Conservation (phyloP, 2,888 invertebrate genomes). For the Periphyllus acericola region DNA sequence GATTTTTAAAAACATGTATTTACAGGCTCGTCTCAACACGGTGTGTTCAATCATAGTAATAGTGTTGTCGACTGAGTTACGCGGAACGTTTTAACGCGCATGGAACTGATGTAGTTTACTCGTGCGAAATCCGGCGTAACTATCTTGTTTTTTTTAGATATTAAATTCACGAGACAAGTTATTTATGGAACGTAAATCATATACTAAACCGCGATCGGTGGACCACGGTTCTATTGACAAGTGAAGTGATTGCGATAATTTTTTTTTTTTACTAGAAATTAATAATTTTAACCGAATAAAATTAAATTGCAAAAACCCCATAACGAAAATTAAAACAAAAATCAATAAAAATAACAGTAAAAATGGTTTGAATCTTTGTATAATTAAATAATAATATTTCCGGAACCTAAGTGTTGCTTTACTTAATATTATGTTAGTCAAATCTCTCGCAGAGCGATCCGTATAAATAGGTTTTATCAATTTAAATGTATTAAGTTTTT, state of each 20-base stretch:
- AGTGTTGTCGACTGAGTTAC: neutral
- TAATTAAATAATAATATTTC: constrained; percentile 30
- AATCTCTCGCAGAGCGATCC: constrained; percentile 17
- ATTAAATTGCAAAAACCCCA: constrained; percentile 56
- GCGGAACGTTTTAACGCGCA: neutral
- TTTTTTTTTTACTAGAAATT: constrained; percentile 13
- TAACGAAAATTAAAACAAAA: constrained; percentile 39
- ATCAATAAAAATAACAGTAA: constrained; percentile 40
- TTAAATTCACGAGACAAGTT: neutral
- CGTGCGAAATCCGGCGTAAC: neutral
- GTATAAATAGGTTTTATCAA: neutral
- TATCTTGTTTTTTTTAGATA: neutral
- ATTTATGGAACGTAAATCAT: neutral
- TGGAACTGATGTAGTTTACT: neutral
- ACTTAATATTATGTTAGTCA: constrained; percentile 25
- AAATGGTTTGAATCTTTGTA: constrained; percentile 12
- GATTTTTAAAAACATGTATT: constrained; percentile 27
- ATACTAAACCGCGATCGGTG: neutral
- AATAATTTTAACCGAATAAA: constrained; percentile 16
- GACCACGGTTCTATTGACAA: neutral
- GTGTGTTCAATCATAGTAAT: constrained; percentile 13
- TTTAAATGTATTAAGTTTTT: constrained; percentile 12
- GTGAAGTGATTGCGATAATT: constrained; percentile 13
- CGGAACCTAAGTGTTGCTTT: constrained; percentile 38
- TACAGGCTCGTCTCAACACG: constrained; percentile 37